phyloP scores from a whole-genome alignment of 2,888 invertebrate genomes.

The Eilema griseolum region DNA sequence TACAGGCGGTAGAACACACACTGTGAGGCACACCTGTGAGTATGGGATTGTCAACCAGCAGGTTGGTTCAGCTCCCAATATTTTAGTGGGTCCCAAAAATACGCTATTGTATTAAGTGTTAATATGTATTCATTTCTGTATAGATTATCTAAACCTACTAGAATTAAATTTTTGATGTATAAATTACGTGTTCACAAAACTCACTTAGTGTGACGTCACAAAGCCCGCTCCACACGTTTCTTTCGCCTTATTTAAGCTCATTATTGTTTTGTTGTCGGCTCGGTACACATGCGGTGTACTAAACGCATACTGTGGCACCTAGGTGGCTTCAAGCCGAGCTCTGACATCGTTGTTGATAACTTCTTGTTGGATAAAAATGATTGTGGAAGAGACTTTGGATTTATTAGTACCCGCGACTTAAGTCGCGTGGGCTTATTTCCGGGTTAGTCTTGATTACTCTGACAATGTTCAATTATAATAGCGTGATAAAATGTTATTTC shows the following conservation, averaged over 20 bases:
- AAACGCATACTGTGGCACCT: constrained; percentile 59
- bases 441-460: too few species aligned
- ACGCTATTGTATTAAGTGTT: not conserved
- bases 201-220: not conserved
- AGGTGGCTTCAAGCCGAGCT: constrained; percentile 47
- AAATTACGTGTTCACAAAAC: not conserved
- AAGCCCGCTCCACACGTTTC: constrained; percentile 50
- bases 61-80: too few species aligned
- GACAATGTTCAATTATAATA: too few species aligned
- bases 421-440: too few species aligned
- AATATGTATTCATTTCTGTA: not conserved
- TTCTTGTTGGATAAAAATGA: constrained; percentile 6
- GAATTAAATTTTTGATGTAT: not conserved
- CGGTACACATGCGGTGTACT: constrained; percentile 63
- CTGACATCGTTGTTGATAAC: constrained; percentile 28
- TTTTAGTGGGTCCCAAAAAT: too few species aligned
- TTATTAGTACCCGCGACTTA: too few species aligned
- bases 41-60: too few species aligned
- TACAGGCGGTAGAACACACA: too few species aligned
- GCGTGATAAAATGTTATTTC: too few species aligned
- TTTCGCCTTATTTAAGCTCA: constrained; percentile 45
- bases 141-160: not conserved
- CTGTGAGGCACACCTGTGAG: too few species aligned
- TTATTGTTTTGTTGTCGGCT: constrained; percentile 70
- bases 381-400: not conserved